phyloP scores from a whole-genome alignment of 1,140 invertebrate genomes.

The Bilobella aurantiaca region DNA sequence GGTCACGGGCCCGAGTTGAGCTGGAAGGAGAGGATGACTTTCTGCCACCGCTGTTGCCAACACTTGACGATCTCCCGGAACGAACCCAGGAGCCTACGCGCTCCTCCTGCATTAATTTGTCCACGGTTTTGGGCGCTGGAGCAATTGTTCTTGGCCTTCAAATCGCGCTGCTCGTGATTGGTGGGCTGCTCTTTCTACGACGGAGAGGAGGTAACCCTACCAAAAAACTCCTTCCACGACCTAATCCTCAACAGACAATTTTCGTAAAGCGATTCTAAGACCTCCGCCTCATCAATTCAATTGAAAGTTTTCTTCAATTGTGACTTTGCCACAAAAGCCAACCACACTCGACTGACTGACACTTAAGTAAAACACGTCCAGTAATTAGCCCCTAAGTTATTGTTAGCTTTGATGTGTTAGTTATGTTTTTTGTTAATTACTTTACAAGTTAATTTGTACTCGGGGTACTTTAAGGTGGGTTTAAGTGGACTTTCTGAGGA shows the following conservation, averaged over 20 bases:
- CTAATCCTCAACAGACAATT: conserved; percentile 32
- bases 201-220: conserved; percentile 22
- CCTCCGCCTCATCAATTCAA: not conserved
- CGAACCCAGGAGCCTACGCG: conserved; percentile 18
- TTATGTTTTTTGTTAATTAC: too few relatives aligned
- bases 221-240: conserved; percentile 19
- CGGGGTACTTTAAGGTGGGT: too few relatives aligned
- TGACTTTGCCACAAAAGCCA: not conserved
- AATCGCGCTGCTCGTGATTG: conserved; percentile 34
- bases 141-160: conserved; percentile 34
- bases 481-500: too few relatives aligned
- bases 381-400: not conserved
- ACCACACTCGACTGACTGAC: not conserved
- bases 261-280: conserved; percentile 33
- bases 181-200: conserved; percentile 32
- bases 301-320: too few relatives aligned
- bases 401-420: not conserved
- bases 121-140: conserved; percentile 32
- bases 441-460: not conserved
- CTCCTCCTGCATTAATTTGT: conserved; percentile 28
- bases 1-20: conserved; percentile 1
- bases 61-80: conserved; percentile 2
- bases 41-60: conserved; percentile 20
- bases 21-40: conserved; percentile 7
- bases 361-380: not conserved